These are phyloP conservation scores for Leptopilina boulardi DNA, from an alignment of 1,140 invertebrate species.

Conservation along the genomic window DNA sequence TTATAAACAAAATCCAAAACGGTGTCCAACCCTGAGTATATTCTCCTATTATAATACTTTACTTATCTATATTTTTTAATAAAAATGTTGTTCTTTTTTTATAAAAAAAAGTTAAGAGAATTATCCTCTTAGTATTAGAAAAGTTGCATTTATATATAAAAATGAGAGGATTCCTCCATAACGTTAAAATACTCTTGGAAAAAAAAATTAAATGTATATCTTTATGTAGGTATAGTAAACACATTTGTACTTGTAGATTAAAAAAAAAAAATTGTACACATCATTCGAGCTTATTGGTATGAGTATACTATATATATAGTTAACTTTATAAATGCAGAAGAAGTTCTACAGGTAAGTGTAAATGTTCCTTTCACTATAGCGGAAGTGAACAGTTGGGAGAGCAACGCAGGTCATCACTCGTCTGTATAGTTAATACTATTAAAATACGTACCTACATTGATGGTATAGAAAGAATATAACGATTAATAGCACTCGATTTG, in stretches of 20 bases:
- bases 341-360: slow-evolving; percentile 37
- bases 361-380: slow-evolving; percentile 68
- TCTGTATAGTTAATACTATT: slow-evolving; percentile 39
- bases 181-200: too few species aligned
- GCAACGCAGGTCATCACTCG: slow-evolving; percentile 58
- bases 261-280: too few species aligned
- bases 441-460: not conserved
- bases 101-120: not conserved
- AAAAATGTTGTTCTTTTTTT: too few species aligned
- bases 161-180: too few species aligned
- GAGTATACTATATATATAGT: not conserved
- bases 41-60: too few species aligned
- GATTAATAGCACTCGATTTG: slow-evolving; percentile 12
- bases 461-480: not conserved
- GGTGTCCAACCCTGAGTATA: too few species aligned
- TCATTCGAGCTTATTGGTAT: not conserved
- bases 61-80: too few species aligned
- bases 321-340: slow-evolving; percentile 5
- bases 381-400: slow-evolving; percentile 67
- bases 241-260: too few species aligned
- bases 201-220: too few species aligned
- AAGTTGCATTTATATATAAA: not conserved
- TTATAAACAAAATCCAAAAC: too few species aligned
- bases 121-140: not conserved
- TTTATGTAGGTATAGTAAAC: too few species aligned